Base-by-base conservation (phyloP, 2,888 invertebrate species). In the Noctua janthe region DNA sequence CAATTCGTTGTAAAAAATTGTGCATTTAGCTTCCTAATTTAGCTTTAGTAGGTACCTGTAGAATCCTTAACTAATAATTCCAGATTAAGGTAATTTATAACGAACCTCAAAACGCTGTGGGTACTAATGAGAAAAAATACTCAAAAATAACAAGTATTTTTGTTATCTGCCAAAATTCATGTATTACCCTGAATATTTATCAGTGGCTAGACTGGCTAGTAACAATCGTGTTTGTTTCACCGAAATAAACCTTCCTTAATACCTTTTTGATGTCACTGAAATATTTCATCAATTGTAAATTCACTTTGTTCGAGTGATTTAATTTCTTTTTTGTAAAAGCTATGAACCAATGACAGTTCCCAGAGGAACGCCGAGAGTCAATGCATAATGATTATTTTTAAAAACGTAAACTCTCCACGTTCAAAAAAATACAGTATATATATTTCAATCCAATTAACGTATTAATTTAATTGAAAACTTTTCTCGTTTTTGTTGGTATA, bases 181-280 rank as follows among this genome's bases (percentile, higher is more conserved):
- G 62, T 62, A 29, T 29, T 29, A 62, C 62, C 8, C n/a, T 47
- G 29, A 10, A 7, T 35, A 35, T 66, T 70, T 72, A 51, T 59
- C 29, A 64, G 17, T n/a, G 15, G 29, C 11, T 49, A 59, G 17
- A 71, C 13, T n/a, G 15, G 29, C 11, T 49, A 59, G 15, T 43
- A 23, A 59, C 43, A 20, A 56, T 79, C 3, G 39, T 51, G 35
- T 80, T n/a, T 43, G 10, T 64, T 80, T 71, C 7, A 49, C 6
- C 4, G 13, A 43, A 51, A 82, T 39, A 8, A 10, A 67, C 74
- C 47, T 13, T 74, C 51, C 59, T 62, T 13, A 35, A 62, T 62
- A 51, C 43, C 29, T 67, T 51, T 59, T n/a, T 35, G 5, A 13
- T 29, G 2, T 13, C 35, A 54, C 59, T 6, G 15, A 20, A 35